Conservation (phyloP, 2,888 invertebrate genomes). For the Caenorhabditis sp. region DNA sequence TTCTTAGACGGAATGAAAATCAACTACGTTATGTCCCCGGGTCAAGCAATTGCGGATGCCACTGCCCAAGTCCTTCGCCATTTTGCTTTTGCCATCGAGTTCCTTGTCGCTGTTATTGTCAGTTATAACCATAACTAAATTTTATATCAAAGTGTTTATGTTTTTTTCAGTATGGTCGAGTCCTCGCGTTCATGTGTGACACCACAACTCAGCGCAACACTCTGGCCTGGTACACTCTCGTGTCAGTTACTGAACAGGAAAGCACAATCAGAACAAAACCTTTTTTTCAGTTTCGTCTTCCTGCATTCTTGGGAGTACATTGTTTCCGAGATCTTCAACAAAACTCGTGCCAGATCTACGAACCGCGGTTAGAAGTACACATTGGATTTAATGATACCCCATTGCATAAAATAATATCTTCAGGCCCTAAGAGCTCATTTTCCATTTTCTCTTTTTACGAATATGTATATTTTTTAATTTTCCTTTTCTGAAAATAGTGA, state of each 20-base stretch:
- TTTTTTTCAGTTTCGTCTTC: slow-evolving; percentile 27
- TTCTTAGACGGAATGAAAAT: neutral
- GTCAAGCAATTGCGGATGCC: slow-evolving; percentile 14
- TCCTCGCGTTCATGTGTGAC: slow-evolving; percentile 25
- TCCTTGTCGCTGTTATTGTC: slow-evolving; percentile 17
- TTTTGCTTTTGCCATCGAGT: slow-evolving; percentile 8
- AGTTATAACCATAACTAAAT: slow-evolving; percentile 2
- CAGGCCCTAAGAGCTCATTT: no score
- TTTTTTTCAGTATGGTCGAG: slow-evolving; percentile 30
- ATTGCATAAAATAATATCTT: no score
- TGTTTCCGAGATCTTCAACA: slow-evolving; percentile 1
- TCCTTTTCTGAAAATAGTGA: no score
- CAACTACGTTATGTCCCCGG: slow-evolving; percentile 8
- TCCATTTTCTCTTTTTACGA: no score
- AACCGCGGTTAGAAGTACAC: neutral
- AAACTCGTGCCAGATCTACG: neutral
- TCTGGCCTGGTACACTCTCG: slow-evolving; percentile 18
- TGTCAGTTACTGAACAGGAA: slow-evolving; percentile 17
- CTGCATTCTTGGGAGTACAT: slow-evolving; percentile 34
- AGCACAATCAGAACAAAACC: neutral
- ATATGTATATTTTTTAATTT: no score
- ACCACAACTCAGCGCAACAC: slow-evolving; percentile 8
- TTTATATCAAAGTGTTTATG: neutral
- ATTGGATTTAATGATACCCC: no score
- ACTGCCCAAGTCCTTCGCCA: slow-evolving; percentile 7